A percentile compares a stretch with the other conserved stretches of the same genome.
phyloP scores from a whole-genome alignment of 2,888 invertebrate genomes.

The Pherbina coryleti region DNA sequence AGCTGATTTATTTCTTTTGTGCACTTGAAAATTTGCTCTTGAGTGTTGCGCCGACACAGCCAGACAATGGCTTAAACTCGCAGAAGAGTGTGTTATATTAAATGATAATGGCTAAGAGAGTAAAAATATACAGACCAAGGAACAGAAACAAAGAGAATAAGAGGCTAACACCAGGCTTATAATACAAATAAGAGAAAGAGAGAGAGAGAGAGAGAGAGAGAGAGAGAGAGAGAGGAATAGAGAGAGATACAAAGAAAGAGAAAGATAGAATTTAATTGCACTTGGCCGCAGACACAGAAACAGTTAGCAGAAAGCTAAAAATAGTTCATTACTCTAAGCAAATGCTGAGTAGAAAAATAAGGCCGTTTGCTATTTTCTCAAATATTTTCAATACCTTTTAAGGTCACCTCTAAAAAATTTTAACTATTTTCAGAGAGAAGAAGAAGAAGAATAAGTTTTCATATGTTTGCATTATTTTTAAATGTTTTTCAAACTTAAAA shows the following conservation, averaged over 20 bases:
- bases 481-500: too few species aligned
- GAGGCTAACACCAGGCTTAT: too few species aligned
- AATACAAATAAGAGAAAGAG: too few species aligned
- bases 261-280: constrained; percentile 38
- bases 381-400: constrained; percentile 17
- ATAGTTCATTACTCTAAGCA: background rate
- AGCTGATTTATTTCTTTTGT: constrained; percentile 59
- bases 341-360: background rate
- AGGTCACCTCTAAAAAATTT: constrained; percentile 5
- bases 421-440: background rate
- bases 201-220: too few species aligned
- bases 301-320: constrained; percentile 52
- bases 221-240: background rate
- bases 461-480: too few species aligned
- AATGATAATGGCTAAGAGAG: background rate
- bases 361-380: background rate
- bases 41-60: constrained; percentile 8
- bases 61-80: too few species aligned
- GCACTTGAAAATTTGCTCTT: constrained; percentile 56
- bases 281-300: constrained; percentile 57
- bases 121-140: too few species aligned
- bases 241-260: background rate
- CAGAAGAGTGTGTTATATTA: too few species aligned
- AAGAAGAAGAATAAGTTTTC: too few species aligned
- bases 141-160: too few species aligned